Conservation (phyloP, 2,113 vertebrate genomes). For the Isichthys henryi region DNA sequence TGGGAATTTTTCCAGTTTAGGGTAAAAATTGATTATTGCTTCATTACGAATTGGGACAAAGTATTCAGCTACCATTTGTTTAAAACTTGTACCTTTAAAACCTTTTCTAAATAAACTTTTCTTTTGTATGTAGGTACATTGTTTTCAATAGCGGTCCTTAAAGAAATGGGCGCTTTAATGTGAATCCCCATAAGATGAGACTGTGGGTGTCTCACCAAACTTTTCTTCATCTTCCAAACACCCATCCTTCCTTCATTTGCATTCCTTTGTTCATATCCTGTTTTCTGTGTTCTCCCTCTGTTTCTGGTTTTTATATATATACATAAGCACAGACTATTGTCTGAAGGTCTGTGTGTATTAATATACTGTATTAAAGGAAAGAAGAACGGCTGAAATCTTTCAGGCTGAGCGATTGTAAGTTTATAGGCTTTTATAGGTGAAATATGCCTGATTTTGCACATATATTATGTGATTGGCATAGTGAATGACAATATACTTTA, state of each 20-base stretch:
- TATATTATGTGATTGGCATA: background rate
- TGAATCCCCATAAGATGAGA: background rate
- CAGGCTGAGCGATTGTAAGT: background rate
- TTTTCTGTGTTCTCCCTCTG: background rate
- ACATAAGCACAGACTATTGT: background rate
- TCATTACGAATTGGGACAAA: background rate
- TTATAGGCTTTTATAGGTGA: background rate
- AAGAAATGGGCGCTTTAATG: background rate
- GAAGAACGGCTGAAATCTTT: background rate
- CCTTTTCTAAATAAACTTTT: background rate
- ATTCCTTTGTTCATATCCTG: constrained; percentile 3
- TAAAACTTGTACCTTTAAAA: constrained; percentile 8
- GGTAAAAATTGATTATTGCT: constrained; percentile 2
- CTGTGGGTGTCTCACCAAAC: background rate
- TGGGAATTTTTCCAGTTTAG: background rate
- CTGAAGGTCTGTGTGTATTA: background rate
- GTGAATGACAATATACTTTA: background rate
- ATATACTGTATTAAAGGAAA: constrained; percentile 5
- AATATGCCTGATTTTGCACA: background rate
- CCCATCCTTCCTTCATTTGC: background rate
- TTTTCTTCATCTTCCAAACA: background rate
- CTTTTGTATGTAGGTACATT: background rate
- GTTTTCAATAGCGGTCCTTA: background rate
- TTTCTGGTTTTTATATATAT: background rate
- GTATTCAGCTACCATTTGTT: background rate